phyloP scores from a whole-genome alignment of 2,113 vertebrate species.

The Toxotes chatareus region DNA sequence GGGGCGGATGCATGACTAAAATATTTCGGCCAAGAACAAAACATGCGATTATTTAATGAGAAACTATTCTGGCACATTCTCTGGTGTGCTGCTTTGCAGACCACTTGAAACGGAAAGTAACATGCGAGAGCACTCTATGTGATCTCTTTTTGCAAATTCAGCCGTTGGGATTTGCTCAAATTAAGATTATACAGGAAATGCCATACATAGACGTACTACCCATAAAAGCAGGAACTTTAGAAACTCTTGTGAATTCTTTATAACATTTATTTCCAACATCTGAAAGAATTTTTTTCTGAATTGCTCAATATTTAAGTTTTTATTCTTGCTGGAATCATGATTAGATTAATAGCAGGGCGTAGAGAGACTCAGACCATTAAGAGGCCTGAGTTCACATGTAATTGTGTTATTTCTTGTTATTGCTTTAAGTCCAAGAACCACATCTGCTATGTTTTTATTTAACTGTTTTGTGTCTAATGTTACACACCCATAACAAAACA shows the following conservation, averaged over 20 bases:
- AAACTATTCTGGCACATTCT: slow-evolving; percentile 26
- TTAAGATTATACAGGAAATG: background rate
- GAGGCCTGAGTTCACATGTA: background rate
- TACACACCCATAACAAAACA: background rate
- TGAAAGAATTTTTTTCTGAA: background rate
- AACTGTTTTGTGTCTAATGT: background rate
- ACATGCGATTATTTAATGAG: slow-evolving; percentile 59
- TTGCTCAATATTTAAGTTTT: background rate
- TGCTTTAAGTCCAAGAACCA: slow-evolving; percentile 3
- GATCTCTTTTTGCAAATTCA: background rate
- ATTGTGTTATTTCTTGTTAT: background rate
- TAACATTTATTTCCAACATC: slow-evolving; percentile 15
- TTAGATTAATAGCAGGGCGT: background rate
- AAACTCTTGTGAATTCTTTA: background rate
- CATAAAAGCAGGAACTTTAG: background rate
- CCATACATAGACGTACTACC: background rate
- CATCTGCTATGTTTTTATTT: background rate
- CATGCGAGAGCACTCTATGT: background rate
- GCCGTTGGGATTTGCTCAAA: background rate
- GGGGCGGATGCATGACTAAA: slow-evolving; percentile 5
- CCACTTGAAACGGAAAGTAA: background rate
- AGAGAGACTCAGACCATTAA: background rate
- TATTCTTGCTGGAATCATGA: background rate
- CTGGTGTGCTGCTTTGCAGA: slow-evolving; percentile 10
- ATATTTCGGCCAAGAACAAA: slow-evolving; percentile 49